Base-by-base conservation (phyloP, 2,113 vertebrate species). In the Conger conger region DNA sequence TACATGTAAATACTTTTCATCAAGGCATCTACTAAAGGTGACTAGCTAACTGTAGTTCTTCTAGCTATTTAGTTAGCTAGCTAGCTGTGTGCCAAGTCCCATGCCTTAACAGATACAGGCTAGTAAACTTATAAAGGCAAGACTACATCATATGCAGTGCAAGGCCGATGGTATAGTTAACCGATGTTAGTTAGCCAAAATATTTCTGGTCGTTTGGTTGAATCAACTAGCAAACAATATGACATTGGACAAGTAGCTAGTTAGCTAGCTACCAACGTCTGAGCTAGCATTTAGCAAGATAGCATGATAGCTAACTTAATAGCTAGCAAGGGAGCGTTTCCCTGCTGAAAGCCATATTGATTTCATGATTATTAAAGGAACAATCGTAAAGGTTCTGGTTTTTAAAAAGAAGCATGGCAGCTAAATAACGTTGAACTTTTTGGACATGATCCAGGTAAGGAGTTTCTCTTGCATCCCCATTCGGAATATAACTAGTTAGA, bases 401-500 rank as follows among this genome's bases (percentile, higher is more conserved):
- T 77, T 33, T 30, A 35, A 7, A 36, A 84, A 76, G 38, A 30
- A 15, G 23, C 38, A 2, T 82, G 16, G 17, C 50, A 73, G 27
- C 2, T 73, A 73, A 73, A 73, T 78, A 78, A 38, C 37, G 17
- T 37, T 38, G 36, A 84, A 84, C 83, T 84, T 84, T 57, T 78
- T 36, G 35, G 83, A 90, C 88, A 89, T 90, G 88, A 87, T 91
- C 86, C 90, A 88, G 87, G 73, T 91, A 87, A n/a, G 83, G 88
- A 86, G 89, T 68, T 63, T 88, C 84, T 79, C 88, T 85, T 83
- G 80, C 79, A 90, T 81, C 78, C 83, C 54, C 20, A 78, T 78
- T 78, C 15, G 36, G 37, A 33, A 38, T 78, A 1, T 36, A n/a
- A 30, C 5, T 78, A 18, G 15, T 36, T 78, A 38, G 9, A 7